A percentile compares a stretch with the other conserved stretches of the same genome.
phyloP scores from a whole-genome alignment of 2,113 vertebrate genomes.

The Sylvilagus bachmani region DNA sequence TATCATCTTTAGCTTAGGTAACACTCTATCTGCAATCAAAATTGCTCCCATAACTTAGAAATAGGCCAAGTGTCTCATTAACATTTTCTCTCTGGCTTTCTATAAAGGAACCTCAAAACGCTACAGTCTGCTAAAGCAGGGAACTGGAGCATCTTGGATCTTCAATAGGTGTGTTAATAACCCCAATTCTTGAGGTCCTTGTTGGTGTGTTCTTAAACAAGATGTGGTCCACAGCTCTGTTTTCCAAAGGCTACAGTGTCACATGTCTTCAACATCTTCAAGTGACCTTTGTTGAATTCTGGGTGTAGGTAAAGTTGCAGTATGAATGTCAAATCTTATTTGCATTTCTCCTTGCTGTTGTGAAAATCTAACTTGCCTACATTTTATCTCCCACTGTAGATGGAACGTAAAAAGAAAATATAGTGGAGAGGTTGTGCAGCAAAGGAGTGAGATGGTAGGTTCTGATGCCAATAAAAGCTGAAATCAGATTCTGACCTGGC shows the following conservation, averaged over 20 bases:
- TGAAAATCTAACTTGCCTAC: slow-evolving; percentile 31
- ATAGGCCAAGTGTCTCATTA: neutral
- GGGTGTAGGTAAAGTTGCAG: neutral
- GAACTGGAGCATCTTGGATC: neutral
- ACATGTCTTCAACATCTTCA: neutral
- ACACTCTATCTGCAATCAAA: neutral
- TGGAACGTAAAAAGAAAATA: neutral
- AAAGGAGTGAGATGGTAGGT: neutral
- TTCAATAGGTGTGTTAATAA: neutral
- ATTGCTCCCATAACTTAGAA: slow-evolving; percentile 52
- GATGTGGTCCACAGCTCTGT: neutral
- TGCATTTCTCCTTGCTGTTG: slow-evolving; percentile 39
- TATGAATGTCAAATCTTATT: neutral
- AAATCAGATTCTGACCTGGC: neutral
- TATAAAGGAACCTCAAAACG: slow-evolving; percentile 21
- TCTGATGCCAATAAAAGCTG: slow-evolving; percentile 13
- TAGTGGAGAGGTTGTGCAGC: neutral
- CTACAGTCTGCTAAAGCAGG: neutral
- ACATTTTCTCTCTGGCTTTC: slow-evolving; percentile 38
- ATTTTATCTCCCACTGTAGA: slow-evolving; percentile 19
- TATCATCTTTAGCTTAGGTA: slow-evolving; percentile 51
- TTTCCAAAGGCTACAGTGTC: neutral
- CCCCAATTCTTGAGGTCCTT: neutral
- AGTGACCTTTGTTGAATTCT: neutral
- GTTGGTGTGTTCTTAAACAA: neutral